A percentile compares a stretch with the other conserved stretches of the same genome.
Conservation (phyloP, 1,140 invertebrate species). For the Hyposmocoma kahamanoa region DNA sequence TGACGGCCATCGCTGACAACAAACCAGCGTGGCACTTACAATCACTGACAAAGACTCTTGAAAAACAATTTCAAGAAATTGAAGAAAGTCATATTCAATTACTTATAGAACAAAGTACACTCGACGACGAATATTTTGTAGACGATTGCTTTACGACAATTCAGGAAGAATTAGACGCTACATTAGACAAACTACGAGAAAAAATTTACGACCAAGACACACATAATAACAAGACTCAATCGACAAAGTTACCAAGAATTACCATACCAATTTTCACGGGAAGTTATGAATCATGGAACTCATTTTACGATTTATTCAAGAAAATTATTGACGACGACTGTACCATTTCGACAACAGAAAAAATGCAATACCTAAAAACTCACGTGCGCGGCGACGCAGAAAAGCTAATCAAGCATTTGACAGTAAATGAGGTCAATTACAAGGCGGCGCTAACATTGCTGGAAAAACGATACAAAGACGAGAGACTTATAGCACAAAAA, state of each 20-base stretch:
- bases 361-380: neutral
- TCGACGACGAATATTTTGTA: slow-evolving; percentile 5
- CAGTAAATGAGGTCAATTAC: slow-evolving; percentile 1
- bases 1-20: neutral
- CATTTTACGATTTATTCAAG: slow-evolving; percentile 7
- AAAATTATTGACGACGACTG: slow-evolving; percentile 8
- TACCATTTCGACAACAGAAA: slow-evolving; percentile 1
- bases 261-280: slow-evolving; percentile 6
- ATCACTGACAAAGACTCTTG: neutral
- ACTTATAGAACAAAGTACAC: slow-evolving; percentile 1
- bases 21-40: slow-evolving; percentile 4
- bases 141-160: neutral
- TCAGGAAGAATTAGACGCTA: slow-evolving; percentile 1
- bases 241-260: slow-evolving; percentile 7
- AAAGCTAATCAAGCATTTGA: slow-evolving; percentile 4
- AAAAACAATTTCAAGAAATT: slow-evolving; percentile 7
- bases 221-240: neutral
- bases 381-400: slow-evolving; percentile 1
- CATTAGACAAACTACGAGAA: slow-evolving; percentile 3
- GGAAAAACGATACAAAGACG: slow-evolving; percentile 4
- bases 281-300: slow-evolving; percentile 4
- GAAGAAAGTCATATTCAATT: slow-evolving; percentile 2
- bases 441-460: slow-evolving; percentile 5
- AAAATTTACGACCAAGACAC: neutral
- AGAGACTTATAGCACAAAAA: slow-evolving; percentile 3